phyloP scores from a whole-genome alignment of 2,888 invertebrate species.

The Calameuta filiformis region DNA sequence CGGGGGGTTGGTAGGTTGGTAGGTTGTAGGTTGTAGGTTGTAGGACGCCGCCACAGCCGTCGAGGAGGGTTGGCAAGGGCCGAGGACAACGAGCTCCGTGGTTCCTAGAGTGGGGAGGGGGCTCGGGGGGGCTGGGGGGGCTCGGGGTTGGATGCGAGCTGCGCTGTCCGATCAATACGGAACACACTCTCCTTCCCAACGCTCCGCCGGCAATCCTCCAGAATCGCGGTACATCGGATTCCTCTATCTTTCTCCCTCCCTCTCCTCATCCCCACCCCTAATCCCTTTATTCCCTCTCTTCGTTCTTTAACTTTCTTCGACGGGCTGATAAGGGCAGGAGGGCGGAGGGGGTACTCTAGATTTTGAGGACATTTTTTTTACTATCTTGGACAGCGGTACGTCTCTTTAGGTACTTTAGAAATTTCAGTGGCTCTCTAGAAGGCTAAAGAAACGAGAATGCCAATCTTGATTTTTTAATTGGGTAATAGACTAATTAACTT shows the following conservation, averaged over 20 bases:
- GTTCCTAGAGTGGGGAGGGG: conserved; percentile 14
- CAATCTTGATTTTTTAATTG: not conserved
- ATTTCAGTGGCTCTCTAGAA: not conserved
- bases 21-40: not conserved
- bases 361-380: not conserved
- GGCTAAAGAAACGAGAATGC: not conserved
- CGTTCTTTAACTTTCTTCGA: conserved; percentile 4
- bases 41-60: not conserved
- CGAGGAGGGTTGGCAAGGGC: not conserved
- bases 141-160: conserved; percentile 2
- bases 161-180: conserved; percentile 43
- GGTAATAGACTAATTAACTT: not conserved
- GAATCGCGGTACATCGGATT: not conserved
- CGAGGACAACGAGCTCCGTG: not conserved
- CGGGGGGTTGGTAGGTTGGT: not conserved
- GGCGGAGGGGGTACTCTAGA: not conserved
- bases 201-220: not conserved
- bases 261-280: not conserved
- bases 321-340: not conserved
- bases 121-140: not conserved
- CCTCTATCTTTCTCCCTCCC: conserved; percentile 18
- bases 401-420: too few species aligned
- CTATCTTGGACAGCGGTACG: too few species aligned
- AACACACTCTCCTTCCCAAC: conserved; percentile 35
- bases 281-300: not conserved